Conservation (phyloP, 2,113 vertebrate species). For the Triplophysa siluroides region DNA sequence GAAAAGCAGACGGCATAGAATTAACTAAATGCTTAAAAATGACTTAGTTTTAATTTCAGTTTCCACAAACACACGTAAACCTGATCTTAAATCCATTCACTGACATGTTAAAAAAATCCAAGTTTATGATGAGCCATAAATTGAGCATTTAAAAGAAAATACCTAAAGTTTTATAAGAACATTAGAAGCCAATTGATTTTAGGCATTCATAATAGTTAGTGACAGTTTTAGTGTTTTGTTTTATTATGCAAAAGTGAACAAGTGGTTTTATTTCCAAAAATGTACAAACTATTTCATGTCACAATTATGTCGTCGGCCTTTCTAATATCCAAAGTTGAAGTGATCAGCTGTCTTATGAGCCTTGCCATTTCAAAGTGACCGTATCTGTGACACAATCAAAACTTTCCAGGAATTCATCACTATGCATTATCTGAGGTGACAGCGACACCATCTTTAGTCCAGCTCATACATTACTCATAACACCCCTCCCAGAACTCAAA, state of each 20-base stretch:
- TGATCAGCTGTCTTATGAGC: not conserved
- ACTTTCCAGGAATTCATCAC: constrained; percentile 12
- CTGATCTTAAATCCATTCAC: not conserved
- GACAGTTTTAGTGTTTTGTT: too few species aligned
- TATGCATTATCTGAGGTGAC: not conserved
- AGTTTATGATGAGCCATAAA: not conserved
- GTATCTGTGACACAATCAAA: constrained; percentile 6
- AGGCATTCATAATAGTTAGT: too few species aligned
- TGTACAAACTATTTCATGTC: not conserved
- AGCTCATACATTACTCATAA: constrained; percentile 21
- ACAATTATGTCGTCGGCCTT: not conserved
- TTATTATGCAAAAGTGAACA: too few species aligned
- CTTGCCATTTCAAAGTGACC: not conserved
- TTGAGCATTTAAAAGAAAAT: not conserved
- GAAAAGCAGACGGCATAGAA: constrained; percentile 17
- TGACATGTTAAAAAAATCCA: not conserved
- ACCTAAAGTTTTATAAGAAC: too few species aligned
- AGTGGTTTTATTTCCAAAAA: not conserved
- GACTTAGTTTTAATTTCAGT: not conserved
- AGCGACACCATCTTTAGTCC: not conserved
- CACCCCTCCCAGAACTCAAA: constrained; percentile 6
- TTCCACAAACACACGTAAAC: not conserved
- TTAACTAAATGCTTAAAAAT: not conserved
- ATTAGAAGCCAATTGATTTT: too few species aligned
- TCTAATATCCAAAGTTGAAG: constrained; percentile 7